Evolutionary conservation across 2,888 invertebrate species (phyloP), one percentile per base, ranked within the genome.

Genomic region (Villa cingulata): DNA sequence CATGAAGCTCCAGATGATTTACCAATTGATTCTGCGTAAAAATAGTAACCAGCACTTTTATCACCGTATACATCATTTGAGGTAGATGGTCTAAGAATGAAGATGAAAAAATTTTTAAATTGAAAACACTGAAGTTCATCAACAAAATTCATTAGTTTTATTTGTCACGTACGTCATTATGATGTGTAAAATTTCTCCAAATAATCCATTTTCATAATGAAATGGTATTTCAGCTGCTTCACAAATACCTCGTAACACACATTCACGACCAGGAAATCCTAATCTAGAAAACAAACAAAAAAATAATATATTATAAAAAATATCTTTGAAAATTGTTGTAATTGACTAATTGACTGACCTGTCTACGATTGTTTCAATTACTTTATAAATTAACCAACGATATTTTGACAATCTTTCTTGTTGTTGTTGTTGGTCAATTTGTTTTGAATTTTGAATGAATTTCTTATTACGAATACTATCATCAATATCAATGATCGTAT

Each of bases 171-270:
- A 84, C 78, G 82, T 82, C 62, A 87, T 74, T 60, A 85, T 66
- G 56, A 85, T 79, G 69, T 86, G 81, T 54, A 84, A 71, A 59
- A 87, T 72, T 70, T 86, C 81, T 23, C 80, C 83, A 53, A 84
- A 74, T 58, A 87, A 71, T 6, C 86, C 84, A 57, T 80, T 80
- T 57, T 78, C 77, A 59, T 78, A 74, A 55, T 72, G 74, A 59
- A 86, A 75, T 44, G 83, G 78, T 51, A 76, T 71, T 56, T 79
- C 75, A 1, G 86, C 80, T 27, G 81, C 76, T 63, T 87, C 85
- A 62, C 87, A 87, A 62, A 87, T 83, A 54, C 80, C 76, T 56
- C 83, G 75, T 53, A 86, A 68, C 56, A 87, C 64, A 66, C 87
- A 87, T 36, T 77, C 76, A 54, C 79, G 75, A 7, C 83, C 83